Conservation (phyloP, 2,113 vertebrate genomes). For the Ornithorhynchus anatinus region DNA sequence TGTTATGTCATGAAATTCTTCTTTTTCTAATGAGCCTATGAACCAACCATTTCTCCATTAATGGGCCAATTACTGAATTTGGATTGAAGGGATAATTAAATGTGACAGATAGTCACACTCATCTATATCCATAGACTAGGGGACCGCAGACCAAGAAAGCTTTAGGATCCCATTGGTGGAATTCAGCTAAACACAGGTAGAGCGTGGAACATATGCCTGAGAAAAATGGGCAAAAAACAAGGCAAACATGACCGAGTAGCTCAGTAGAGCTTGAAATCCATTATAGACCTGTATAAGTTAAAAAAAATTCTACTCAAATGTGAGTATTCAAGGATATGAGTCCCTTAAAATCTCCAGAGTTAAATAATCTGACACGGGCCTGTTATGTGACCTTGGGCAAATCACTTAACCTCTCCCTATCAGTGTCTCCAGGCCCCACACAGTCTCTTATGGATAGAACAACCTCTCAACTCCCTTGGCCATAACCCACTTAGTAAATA, state of each 20-base stretch:
- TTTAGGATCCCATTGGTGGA: conserved; percentile 60
- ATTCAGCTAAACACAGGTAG: conserved; percentile 56
- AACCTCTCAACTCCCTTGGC: too few species aligned
- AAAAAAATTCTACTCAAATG: conserved; percentile 57
- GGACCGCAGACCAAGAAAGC: conserved; percentile 69
- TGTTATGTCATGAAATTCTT: conserved; percentile 57
- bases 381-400: too few species aligned
- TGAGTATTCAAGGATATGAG: conserved; percentile 22
- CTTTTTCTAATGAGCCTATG: conserved; percentile 62
- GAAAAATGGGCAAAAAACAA: conserved; percentile 65
- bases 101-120: conserved; percentile 59
- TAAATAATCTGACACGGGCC: too few species aligned
- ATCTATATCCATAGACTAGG: conserved; percentile 70
- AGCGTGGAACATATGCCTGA: conserved; percentile 55
- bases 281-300: conserved; percentile 63
- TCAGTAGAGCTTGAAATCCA: conserved; percentile 54
- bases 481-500: too few species aligned
- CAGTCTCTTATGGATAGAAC: too few species aligned
- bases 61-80: conserved; percentile 62
- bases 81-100: conserved; percentile 75
- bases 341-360: conserved; percentile 30
- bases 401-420: too few species aligned
- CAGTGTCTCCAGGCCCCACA: too few species aligned
- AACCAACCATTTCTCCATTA: conserved; percentile 66
- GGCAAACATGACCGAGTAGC: conserved; percentile 69